Evolutionary conservation across 2,113 vertebrate genomes (phyloP), one percentile per base, ranked within the genome.

Genomic region (Hassar affinis): DNA sequence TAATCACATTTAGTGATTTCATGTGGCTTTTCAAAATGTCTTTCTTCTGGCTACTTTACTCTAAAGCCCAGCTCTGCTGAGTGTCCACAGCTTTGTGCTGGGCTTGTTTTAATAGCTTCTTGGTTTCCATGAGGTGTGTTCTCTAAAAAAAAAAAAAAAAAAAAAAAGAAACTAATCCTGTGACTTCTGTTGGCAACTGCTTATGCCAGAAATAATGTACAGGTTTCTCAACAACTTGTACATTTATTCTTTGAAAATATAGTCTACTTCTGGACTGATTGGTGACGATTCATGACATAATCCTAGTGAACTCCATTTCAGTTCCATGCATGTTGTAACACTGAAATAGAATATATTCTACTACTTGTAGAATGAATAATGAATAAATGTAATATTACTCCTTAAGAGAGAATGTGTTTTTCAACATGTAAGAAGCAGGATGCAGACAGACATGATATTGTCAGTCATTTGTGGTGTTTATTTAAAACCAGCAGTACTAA

Each of bases 401-500:
- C 57, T 3, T 57, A 11, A 61, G 10, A 61, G 9, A 10, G 22
- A 61, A 27, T 11, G 27, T 59, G 54, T 27, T 33, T 18, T 18
- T 42, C 14, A 49, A 27, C 45, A 49, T 74, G 27, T 51, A 30
- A 72, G 42, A 17, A 20, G 52, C n/a, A 77, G 38, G 38, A 42
- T 42, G 38, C 6, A 42, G 2, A 71, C 17, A 45, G 33, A 30
- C 27, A 71, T 15, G 38, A 87, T 77, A 78, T 20, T 52, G 77
- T 82, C 82, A 78, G 88, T 90, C 83, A 78, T 85, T 92, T 86
- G 90, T 72, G 75, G 88, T 91, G 86, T 94, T 95, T 95, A 94
- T 93, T 94, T 83, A 92, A 91, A 88, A 92, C 88, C 92, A 90
- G 88, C 81, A 90, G 88, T 86, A 86, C 76, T 86, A 93, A 91